Evolutionary conservation across 2,888 invertebrate species (phyloP).

Genomic region (Habroteleia sp.): DNA sequence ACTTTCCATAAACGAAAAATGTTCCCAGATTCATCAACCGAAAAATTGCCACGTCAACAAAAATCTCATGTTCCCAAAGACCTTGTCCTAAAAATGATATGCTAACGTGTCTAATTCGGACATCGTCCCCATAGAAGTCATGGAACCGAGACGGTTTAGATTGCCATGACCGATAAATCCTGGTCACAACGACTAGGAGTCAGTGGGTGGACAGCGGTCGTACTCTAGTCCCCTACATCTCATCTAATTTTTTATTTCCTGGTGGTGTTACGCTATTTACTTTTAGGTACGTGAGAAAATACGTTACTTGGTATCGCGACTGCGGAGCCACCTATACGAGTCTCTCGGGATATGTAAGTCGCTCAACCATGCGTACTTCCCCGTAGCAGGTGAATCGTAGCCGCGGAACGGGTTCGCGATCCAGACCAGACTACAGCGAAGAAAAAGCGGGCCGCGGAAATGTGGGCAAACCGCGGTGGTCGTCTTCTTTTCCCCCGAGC

Average conservation of each 20-base stretch:
- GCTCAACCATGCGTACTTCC: slow-evolving; percentile 78
- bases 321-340: slow-evolving; percentile 24
- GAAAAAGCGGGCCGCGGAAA: slow-evolving; percentile 44
- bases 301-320: slow-evolving; percentile 26
- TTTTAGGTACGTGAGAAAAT: slow-evolving; percentile 60
- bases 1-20: too few relatives aligned
- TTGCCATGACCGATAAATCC: slow-evolving; percentile 10
- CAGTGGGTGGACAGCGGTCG: slow-evolving; percentile 5
- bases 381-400: slow-evolving; percentile 71
- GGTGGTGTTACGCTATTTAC: slow-evolving; percentile 38
- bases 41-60: too few relatives aligned
- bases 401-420: slow-evolving; percentile 64
- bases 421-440: slow-evolving; percentile 31
- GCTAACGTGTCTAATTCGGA: too few relatives aligned
- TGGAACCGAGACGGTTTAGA: neutral
- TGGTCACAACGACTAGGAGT: neutral
- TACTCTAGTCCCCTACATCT: slow-evolving; percentile 11
- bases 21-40: too few relatives aligned
- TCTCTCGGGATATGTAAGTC: slow-evolving; percentile 67
- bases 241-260: slow-evolving; percentile 44
- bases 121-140: too few relatives aligned
- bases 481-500: slow-evolving; percentile 29
- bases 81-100: too few relatives aligned
- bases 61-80: too few relatives aligned
- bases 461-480: slow-evolving; percentile 36